Conservation (phyloP, 2,113 vertebrate species). For the Pomatostomus ruficeps region DNA sequence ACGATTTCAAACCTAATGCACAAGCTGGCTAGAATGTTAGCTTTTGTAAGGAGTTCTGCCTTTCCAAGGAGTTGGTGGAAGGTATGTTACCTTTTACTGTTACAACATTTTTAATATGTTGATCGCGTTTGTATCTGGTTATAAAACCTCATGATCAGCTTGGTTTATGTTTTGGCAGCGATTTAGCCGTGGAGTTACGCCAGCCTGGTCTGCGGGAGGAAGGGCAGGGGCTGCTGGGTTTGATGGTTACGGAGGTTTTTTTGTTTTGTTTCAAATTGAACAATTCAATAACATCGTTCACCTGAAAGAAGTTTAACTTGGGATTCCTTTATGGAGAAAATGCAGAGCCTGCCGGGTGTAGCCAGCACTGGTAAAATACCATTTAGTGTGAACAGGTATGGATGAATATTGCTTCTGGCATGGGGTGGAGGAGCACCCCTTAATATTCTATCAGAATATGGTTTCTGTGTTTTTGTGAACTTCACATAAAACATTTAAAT, state of each 20-base stretch:
- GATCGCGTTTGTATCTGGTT: not conserved
- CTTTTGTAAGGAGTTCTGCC: not conserved
- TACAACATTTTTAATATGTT: not conserved
- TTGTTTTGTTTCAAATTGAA: not conserved
- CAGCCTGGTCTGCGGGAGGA: not conserved
- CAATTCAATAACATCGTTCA: not conserved
- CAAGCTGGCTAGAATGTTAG: not conserved
- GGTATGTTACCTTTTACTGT: not conserved
- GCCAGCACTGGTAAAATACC: not conserved
- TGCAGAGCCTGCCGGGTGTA: not conserved
- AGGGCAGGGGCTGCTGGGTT: not conserved
- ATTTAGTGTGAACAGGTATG: not conserved
- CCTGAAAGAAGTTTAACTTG: not conserved
- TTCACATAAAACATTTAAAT: constrained; percentile 41
- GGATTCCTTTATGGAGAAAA: not conserved
- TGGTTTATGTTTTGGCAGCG: not conserved
- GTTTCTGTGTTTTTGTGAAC: constrained; percentile 39
- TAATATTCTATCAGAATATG: not conserved
- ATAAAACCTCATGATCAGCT: not conserved
- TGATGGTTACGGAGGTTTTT: not conserved
- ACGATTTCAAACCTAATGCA: not conserved
- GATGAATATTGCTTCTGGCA: not conserved
- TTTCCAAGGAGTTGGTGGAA: not conserved
- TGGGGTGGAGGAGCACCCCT: not conserved
- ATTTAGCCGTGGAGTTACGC: not conserved